Conservation (phyloP, 2,797 vertebrate species). For the Neoniphon sammara region DNA sequence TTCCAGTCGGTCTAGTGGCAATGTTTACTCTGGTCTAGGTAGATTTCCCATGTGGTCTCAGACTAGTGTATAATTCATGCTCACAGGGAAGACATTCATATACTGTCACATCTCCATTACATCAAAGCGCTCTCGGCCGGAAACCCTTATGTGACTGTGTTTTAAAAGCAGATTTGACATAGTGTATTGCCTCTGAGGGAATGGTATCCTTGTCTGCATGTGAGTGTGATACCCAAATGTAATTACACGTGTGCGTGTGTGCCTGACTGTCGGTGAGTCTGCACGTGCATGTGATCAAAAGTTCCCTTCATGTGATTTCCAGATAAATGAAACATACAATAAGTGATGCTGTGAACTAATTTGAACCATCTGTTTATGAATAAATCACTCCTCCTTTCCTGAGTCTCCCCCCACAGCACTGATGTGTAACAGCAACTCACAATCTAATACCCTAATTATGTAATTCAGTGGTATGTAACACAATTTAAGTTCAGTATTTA, state of each 20-base stretch:
- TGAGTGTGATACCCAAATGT: constrained; percentile 54
- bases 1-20: constrained; percentile 35
- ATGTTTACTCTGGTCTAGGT: constrained; percentile 55
- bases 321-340: constrained; percentile 77
- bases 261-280: constrained; percentile 23
- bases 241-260: constrained; percentile 26
- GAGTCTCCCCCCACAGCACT: constrained; percentile 53
- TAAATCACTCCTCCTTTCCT: constrained; percentile 67
- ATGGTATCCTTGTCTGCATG: constrained; percentile 60
- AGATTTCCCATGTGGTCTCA: constrained; percentile 61
- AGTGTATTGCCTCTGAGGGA: constrained; percentile 49
- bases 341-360: constrained; percentile 67
- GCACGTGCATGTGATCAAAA: constrained; percentile 77
- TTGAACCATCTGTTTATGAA: constrained; percentile 74
- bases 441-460: constrained; percentile 46
- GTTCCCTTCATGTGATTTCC: constrained; percentile 70
- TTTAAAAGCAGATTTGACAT: constrained; percentile 65
- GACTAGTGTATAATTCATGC: constrained; percentile 50
- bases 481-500: constrained; percentile 29
- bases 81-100: constrained; percentile 34
- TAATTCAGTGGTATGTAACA: constrained; percentile 47
- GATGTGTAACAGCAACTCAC: constrained; percentile 38
- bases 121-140: constrained; percentile 24
- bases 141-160: constrained; percentile 47
- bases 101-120: constrained; percentile 51